These are phyloP conservation scores for Neria commutata DNA, from an alignment of 2,888 invertebrate genomes.

Conservation along the genomic window DNA sequence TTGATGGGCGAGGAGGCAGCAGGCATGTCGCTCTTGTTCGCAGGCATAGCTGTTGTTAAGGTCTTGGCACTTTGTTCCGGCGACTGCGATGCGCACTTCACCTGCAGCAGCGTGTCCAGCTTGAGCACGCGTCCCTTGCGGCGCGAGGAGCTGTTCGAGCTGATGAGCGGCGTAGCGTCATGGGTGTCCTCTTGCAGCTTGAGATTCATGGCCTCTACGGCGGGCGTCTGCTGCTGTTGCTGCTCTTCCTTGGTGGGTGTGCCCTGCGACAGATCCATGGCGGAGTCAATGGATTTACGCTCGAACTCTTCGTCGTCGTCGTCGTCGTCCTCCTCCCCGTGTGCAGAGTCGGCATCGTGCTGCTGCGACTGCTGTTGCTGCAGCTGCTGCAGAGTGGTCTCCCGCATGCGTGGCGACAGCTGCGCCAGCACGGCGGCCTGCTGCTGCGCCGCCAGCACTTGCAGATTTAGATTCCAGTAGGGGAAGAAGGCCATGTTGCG, in stretches of 20 bases:
- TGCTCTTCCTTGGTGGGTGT: constrained; percentile 52
- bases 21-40: constrained; percentile 9
- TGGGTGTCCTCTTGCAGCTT: constrained; percentile 44
- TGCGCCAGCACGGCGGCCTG: constrained; percentile 59
- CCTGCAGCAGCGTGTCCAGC: constrained; percentile 66
- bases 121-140: constrained; percentile 88
- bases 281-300: constrained; percentile 51
- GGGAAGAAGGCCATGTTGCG: constrained; percentile 59
- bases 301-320: constrained; percentile 39
- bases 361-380: constrained; percentile 41
- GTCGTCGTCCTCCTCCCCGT: constrained; percentile 33
- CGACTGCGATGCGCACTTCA: constrained; percentile 42
- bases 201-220: constrained; percentile 43
- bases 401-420: constrained; percentile 55
- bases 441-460: constrained; percentile 61
- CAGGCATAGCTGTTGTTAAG: constrained; percentile 54
- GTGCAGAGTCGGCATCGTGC: constrained; percentile 9
- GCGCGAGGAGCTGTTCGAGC: constrained; percentile 58
- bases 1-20: constrained; percentile 19
- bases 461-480: constrained; percentile 60
- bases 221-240: constrained; percentile 9
- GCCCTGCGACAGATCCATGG: constrained; percentile 59
- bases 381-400: constrained; percentile 38
- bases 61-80: constrained; percentile 47
- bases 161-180: constrained; percentile 52